These are phyloP conservation scores for Echeneis naucrates DNA, from an alignment of 2,797 vertebrate species.

Conservation along the genomic window DNA sequence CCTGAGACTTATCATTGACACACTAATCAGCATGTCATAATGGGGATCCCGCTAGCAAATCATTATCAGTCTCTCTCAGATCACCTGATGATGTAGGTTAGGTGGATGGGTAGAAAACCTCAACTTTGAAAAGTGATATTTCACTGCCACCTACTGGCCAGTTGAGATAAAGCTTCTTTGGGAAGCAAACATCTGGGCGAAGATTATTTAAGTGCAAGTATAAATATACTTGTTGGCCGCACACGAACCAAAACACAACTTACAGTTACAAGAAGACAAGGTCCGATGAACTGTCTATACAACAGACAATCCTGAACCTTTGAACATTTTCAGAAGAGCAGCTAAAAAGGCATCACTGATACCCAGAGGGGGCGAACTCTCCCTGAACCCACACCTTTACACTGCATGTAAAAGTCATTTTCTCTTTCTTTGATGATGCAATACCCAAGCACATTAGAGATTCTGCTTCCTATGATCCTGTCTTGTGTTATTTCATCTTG, in stretches of 20 bases:
- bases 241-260: no score
- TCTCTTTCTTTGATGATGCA: no score
- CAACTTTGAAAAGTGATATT: constrained; percentile 15
- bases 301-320: not conserved
- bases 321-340: not conserved
- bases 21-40: not conserved
- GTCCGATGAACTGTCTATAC: not conserved
- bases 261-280: not conserved
- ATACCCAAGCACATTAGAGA: not conserved
- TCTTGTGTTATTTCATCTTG: not conserved
- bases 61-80: not conserved
- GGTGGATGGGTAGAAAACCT: not conserved
- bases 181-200: not conserved
- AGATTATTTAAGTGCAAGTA: not conserved
- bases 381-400: not conserved
- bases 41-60: not conserved
- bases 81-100: no score
- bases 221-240: no score
- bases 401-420: no score
- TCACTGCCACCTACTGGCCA: constrained; percentile 56
- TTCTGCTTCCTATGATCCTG: not conserved
- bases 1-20: not conserved
- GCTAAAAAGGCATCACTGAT: not conserved
- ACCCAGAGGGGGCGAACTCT: not conserved
- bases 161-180: not conserved